Conservation (phyloP, 2,888 invertebrate genomes). For the Theretra japonica region DNA sequence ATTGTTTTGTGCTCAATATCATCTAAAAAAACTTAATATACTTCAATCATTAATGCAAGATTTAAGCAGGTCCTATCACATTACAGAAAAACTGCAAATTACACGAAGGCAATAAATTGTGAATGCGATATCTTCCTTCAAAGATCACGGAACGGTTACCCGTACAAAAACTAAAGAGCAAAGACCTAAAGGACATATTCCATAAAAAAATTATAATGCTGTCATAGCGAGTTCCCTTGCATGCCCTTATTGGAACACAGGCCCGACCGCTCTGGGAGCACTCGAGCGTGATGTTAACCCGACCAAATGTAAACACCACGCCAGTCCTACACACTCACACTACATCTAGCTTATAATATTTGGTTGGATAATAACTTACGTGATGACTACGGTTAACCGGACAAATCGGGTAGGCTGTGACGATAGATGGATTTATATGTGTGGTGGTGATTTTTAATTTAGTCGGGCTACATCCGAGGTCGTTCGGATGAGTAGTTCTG, state of each 20-base stretch:
- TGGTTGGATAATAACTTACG: constrained; percentile 43
- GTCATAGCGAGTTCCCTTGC: constrained; percentile 61
- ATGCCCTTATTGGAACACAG: constrained; percentile 68
- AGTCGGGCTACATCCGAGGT: constrained; percentile 37
- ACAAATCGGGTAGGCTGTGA: constrained; percentile 16
- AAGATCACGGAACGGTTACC: constrained; percentile 37
- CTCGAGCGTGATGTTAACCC: constrained; percentile 43
- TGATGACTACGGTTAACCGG: constrained; percentile 29
- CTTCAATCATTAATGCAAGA: background rate
- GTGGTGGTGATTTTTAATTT: constrained; percentile 29
- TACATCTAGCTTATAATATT: constrained; percentile 36
- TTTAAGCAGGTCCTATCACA: background rate
- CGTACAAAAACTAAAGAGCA: constrained; percentile 59
- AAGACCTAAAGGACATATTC: constrained; percentile 63
- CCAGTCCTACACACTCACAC: background rate
- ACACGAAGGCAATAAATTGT: constrained; percentile 14
- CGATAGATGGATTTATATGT: background rate
- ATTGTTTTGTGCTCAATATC: no score
- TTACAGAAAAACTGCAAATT: background rate
- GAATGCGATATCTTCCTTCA: constrained; percentile 17
- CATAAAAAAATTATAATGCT: constrained; percentile 67
- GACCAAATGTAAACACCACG: constrained; percentile 11
- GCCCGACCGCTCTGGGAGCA: constrained; percentile 34
- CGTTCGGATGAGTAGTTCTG: constrained; percentile 63
- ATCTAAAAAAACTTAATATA: no score